Conservation (phyloP, 2,888 invertebrate species). For the Metallyticus violacea region DNA sequence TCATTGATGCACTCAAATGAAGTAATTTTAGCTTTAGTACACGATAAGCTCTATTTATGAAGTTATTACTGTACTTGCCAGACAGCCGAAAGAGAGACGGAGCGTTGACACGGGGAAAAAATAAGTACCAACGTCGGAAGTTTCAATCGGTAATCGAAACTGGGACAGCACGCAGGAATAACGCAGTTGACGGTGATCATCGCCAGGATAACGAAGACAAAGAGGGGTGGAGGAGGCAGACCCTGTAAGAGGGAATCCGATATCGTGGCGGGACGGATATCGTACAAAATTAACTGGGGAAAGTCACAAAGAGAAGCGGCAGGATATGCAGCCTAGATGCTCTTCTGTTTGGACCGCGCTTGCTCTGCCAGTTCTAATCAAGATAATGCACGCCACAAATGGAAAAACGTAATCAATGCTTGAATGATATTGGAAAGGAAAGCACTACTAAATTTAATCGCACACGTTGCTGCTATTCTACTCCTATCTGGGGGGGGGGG, state of each 20-base stretch:
- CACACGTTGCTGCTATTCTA: too few species aligned
- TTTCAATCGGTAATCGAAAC: not conserved
- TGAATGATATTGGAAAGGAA: not conserved
- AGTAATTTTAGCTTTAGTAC: too few species aligned
- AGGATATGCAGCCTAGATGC: not conserved
- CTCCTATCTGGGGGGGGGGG: too few species aligned
- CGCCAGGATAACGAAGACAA: not conserved
- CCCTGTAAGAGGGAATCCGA: not conserved
- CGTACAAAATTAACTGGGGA: not conserved
- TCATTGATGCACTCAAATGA: too few species aligned
- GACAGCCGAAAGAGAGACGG: not conserved
- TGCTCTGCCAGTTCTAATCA: not conserved
- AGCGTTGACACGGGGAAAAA: not conserved
- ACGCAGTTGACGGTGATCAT: not conserved
- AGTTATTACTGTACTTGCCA: too few species aligned
- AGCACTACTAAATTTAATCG: too few species aligned
- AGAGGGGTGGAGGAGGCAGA: not conserved
- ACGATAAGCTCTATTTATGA: too few species aligned
- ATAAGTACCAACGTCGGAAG: not conserved
- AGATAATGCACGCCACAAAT: not conserved
- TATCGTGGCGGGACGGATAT: not conserved
- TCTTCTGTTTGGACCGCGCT: not conserved
- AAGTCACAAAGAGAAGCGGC: not conserved
- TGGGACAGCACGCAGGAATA: too few species aligned
- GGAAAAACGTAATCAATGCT: not conserved